Conservation (phyloP, 2,797 vertebrate genomes). For the Ctenochaetus hawaiiensis region DNA sequence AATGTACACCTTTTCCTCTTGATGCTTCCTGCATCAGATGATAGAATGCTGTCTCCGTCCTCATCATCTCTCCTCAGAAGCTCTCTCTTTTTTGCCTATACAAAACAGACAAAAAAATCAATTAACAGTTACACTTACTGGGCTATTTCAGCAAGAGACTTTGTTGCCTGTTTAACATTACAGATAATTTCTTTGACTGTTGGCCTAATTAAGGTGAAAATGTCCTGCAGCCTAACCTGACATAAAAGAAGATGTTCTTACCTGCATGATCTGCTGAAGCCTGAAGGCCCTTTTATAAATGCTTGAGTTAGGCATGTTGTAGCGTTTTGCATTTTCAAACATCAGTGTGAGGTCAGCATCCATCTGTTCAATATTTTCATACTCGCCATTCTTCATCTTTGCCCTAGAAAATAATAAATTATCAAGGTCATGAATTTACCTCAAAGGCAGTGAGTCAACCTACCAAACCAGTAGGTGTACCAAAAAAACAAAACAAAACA, state of each 20-base stretch:
- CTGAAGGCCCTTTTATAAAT: slow-evolving; percentile 98
- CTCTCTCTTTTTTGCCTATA: slow-evolving; percentile 94
- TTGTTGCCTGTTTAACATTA: not conserved
- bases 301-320: slow-evolving; percentile 97
- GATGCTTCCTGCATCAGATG: slow-evolving; percentile 93
- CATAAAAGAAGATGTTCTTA: slow-evolving; percentile 53
- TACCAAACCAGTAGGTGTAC: not conserved
- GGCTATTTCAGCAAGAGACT: not conserved
- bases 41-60: slow-evolving; percentile 96
- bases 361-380: slow-evolving; percentile 94
- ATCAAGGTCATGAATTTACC: not conserved
- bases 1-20: slow-evolving; percentile 93
- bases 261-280: slow-evolving; percentile 98
- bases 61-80: slow-evolving; percentile 94
- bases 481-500: not conserved
- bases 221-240: not conserved
- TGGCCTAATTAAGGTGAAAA: not conserved
- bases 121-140: not conserved
- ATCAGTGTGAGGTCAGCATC: slow-evolving; percentile 94
- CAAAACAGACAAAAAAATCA: slow-evolving; percentile 28
- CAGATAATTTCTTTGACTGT: not conserved
- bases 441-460: not conserved
- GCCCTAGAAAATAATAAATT: slow-evolving; percentile 80
- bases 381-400: slow-evolving; percentile 96
- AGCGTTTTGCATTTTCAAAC: slow-evolving; percentile 99